These are phyloP conservation scores for Eudorcas thomsonii DNA, from an alignment of 2,113 vertebrate genomes.

Conservation along the genomic window DNA sequence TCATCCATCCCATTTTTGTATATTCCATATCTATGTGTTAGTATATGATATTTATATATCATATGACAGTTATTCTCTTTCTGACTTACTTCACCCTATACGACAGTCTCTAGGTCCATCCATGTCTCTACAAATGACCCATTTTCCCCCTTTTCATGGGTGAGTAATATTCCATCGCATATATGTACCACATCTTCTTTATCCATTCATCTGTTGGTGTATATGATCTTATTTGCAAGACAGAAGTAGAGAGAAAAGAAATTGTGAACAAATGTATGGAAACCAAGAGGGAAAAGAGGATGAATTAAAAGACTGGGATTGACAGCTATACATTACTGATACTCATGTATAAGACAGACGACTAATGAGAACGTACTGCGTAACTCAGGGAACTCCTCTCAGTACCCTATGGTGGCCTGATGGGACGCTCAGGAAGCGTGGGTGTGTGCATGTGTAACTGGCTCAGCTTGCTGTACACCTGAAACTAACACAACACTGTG, in stretches of 20 bases:
- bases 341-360: accelerated
- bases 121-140: accelerated
- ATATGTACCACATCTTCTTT: background rate
- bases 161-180: background rate
- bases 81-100: background rate
- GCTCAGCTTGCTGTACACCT: background rate
- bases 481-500: background rate
- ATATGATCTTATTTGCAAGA: background rate
- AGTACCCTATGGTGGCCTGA: accelerated
- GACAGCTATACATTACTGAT: background rate
- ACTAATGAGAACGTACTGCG: background rate
- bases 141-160: background rate
- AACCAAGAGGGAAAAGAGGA: background rate
- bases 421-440: background rate
- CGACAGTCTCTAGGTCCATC: background rate
- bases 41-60: background rate
- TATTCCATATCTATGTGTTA: background rate
- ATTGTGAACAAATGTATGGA: background rate
- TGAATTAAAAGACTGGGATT: background rate
- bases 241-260: background rate
- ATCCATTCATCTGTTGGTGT: background rate
- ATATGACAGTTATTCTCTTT: background rate
- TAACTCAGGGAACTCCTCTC: background rate
- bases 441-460: background rate
- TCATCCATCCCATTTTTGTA: accelerated